Base-by-base conservation (phyloP, 2,888 invertebrate species). In the Drosophila niveifrons region DNA sequence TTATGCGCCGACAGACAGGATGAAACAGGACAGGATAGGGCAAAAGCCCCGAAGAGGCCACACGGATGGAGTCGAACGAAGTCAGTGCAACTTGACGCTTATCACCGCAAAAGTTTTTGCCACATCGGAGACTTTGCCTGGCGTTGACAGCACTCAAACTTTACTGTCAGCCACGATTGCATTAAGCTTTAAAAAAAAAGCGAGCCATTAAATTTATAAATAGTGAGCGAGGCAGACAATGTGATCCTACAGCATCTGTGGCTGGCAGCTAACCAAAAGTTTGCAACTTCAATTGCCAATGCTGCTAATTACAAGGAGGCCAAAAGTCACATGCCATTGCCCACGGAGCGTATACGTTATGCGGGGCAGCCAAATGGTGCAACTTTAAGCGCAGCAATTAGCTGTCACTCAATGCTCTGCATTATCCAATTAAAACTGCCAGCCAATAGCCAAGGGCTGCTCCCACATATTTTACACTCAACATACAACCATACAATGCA, bases 21-120 rank as follows among this genome's bases (percentile, higher is more conserved):
- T 15, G 39, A 41, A 41, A 15, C 56, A 62, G 50, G 67, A 64
- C 65, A 52, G 51, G 31, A 50, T 31, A 51, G 47, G 48, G 41
- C 63, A 47, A 53, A 53, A 69, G 29, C 53, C 28, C 66, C 63
- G 50, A 67, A 51, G 66, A 55, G 68, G 65, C 56, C 34, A 63
- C 62, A 53, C 59, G 66, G 43, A 55, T 36, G 55, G 29, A 74
- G 44, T 44, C 46, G 44, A 44, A 51, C 46, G 44, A 44, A 51
- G 57, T 48, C 62, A 28, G 13, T 51, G 61, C 47, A 74, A 67
- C 78, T 78, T 71, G 78, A 85, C 83, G 87, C 83, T 83, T 83
- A 83, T 83, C 83, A 73, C 68, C 78, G 78, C 73, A 80, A 83
- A 83, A 83, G 80, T 83, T 83, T 85, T 72, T 78, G 65, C 75